phyloP scores from a whole-genome alignment of 2,888 invertebrate species.

The Eumacrocentrus americanus region DNA sequence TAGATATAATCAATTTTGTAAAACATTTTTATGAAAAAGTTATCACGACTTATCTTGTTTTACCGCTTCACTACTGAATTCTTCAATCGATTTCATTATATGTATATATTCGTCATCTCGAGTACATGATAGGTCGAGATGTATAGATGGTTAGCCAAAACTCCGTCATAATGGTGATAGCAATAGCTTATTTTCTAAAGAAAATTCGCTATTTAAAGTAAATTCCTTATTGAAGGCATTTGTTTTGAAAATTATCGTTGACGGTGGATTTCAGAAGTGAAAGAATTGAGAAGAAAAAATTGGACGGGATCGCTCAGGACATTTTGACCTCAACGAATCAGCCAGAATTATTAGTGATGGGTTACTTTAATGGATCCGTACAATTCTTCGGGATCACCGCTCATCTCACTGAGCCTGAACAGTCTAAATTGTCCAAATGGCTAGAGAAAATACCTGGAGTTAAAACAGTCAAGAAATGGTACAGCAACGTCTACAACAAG shows the following conservation, averaged over 20 bases:
- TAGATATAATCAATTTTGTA: no score
- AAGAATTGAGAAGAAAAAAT: slow-evolving; percentile 41
- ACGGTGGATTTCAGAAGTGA: slow-evolving; percentile 44
- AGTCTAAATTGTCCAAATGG: slow-evolving; percentile 38
- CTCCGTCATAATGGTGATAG: no score
- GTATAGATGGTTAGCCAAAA: no score
- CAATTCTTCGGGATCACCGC: slow-evolving; percentile 47
- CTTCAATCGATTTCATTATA: neutral
- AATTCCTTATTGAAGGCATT: no score
- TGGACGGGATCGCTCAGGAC: slow-evolving; percentile 45
- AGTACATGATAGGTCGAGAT: no score
- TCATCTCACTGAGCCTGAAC: slow-evolving; percentile 29
- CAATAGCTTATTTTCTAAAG: no score
- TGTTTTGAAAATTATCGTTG: no score
- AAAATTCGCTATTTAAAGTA: no score
- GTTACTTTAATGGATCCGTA: slow-evolving; percentile 45
- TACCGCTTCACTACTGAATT: no score
- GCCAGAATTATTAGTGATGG: slow-evolving; percentile 49
- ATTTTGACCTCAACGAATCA: slow-evolving; percentile 45
- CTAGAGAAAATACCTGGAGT: slow-evolving; percentile 47
- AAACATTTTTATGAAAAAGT: no score
- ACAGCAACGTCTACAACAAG: slow-evolving; percentile 42
- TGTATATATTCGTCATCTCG: slow-evolving; percentile 9
- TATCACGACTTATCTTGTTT: no score
- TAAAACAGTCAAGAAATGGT: slow-evolving; percentile 41